phyloP scores from a whole-genome alignment of 2,888 invertebrate genomes.

The Sphaerophoria taeniata region DNA sequence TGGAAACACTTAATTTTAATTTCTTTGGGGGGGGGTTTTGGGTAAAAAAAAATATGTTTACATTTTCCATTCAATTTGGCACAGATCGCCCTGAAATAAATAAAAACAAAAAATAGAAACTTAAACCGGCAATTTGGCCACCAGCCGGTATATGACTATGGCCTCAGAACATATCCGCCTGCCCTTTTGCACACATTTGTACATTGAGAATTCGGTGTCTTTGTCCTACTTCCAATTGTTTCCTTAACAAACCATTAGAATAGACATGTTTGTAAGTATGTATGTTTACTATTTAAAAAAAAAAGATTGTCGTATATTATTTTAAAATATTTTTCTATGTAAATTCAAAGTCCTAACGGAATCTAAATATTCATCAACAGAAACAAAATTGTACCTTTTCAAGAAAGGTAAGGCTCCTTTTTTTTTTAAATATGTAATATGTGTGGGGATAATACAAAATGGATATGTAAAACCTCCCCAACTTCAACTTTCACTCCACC shows the following conservation, averaged over 20 bases:
- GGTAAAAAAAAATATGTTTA: conserved; percentile 67
- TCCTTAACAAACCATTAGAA: not conserved
- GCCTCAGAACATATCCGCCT: conserved; percentile 37
- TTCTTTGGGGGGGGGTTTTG: conserved; percentile 46
- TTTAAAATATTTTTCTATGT: conserved; percentile 72
- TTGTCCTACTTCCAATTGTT: conserved; percentile 63
- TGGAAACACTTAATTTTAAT: conserved; percentile 72
- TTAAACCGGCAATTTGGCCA: conserved; percentile 56
- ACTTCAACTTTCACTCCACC: not conserved
- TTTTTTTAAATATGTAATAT: not conserved
- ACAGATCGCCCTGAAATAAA: conserved; percentile 56
- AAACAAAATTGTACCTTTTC: conserved; percentile 48
- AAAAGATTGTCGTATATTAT: conserved; percentile 71
- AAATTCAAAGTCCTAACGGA: conserved; percentile 53
- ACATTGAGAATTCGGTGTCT: conserved; percentile 18
- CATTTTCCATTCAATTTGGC: conserved; percentile 75
- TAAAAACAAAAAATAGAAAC: conserved; percentile 30
- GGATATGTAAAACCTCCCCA: conserved; percentile 13
- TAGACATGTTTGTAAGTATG: too few relatives aligned
- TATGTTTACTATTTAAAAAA: conserved; percentile 27
- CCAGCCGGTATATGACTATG: conserved; percentile 59
- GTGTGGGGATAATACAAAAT: conserved; percentile 17
- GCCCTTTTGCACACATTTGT: not conserved
- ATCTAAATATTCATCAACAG: conserved; percentile 35
- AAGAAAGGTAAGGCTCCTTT: conserved; percentile 16